Evolutionary conservation across 2,888 invertebrate genomes (phyloP), one percentile per base, ranked within the genome.

Genomic region (Cryptocephalus moraei): DNA sequence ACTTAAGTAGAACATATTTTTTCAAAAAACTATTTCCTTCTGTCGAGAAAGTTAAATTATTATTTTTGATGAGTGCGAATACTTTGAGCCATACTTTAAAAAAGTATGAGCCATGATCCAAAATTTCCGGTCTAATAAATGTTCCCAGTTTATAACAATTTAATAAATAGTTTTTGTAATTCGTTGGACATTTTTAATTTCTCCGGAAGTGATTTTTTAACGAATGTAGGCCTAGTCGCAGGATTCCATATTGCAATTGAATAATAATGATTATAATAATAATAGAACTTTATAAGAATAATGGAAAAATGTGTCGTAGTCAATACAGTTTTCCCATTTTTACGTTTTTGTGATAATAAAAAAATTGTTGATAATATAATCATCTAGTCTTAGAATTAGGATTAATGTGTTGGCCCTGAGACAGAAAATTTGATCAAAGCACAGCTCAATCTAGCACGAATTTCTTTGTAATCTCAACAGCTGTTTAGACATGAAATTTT

Each of bases 311-410:
- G 49, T 59, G 55, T 58, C 55, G 56, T 60, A 59, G 63, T 63
- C 61, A 63, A 63, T 52, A 53, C 55, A 49, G 51, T 54, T 54
- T 53, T 54, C 53, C 55, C 53, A 52, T 53, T 60, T 60, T 61
- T 56, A 54, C 56, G 51, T 62, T 62, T 59, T 61, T 62, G 56
- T 58, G 57, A 60, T 59, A 59, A 58, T 56, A 52, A 54, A 47
- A 55, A 58, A 51, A 55, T 54, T 56, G 55, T 59, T 58, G 51
- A 56, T 58, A 56, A 55, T 52, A 49, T 59, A 58, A 56, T 56
- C 51, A 54, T 50, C 49, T 61, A 60, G 58, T 52, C 46, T 52
- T 59, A 61, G 56, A 50, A 52, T 53, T 56, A 54, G 53, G 46
- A 44, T 49, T 50, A 50, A 50, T 50, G 48, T 50, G 22, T 22